These are phyloP conservation scores for Poeciliopsis occidentalis DNA, from an alignment of 2,113 vertebrate genomes.

Conservation along the genomic window DNA sequence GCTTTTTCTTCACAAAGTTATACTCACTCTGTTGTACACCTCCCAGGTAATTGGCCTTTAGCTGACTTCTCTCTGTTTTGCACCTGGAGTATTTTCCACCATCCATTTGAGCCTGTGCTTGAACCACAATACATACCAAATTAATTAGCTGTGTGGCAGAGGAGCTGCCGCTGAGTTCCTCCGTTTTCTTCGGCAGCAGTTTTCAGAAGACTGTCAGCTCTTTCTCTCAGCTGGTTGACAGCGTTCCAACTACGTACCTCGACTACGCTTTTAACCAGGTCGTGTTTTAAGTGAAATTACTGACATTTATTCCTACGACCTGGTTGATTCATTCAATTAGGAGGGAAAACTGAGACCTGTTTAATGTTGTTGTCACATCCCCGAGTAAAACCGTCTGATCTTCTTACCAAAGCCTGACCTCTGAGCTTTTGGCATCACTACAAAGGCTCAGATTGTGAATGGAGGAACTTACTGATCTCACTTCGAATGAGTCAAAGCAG, in stretches of 20 bases:
- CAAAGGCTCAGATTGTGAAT: conserved; percentile 40
- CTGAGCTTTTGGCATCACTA: conserved; percentile 41
- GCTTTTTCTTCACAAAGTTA: conserved; percentile 33
- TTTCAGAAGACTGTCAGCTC: conserved; percentile 48
- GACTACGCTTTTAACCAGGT: conserved; percentile 24
- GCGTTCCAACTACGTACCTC: conserved; percentile 36
- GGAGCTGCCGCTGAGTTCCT: conserved; percentile 37
- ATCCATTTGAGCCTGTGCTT: conserved; percentile 18
- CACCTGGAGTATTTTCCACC: conserved; percentile 14
- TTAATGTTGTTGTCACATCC: background rate
- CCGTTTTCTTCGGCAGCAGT: conserved; percentile 41
- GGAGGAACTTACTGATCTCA: conserved; percentile 15
- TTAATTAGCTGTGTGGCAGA: conserved; percentile 46
- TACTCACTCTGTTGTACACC: conserved; percentile 10
- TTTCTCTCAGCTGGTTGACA: conserved; percentile 59
- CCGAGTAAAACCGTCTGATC: conserved; percentile 23
- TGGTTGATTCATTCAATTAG: background rate
- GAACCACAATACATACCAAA: conserved; percentile 15
- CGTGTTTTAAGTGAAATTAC: conserved; percentile 38
- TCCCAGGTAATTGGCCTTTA: conserved; percentile 30
- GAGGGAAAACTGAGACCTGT: background rate
- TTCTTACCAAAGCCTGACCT: conserved; percentile 35
- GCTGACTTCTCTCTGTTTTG: background rate
- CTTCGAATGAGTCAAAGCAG: conserved; percentile 21
- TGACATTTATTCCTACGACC: conserved; percentile 32